Percentiles rank a stretch among this genome's conserved stretches.
These are phyloP conservation scores for Phrynocephalus forsythii DNA, from an alignment of 2,797 vertebrate species.

Conservation along the genomic window DNA sequence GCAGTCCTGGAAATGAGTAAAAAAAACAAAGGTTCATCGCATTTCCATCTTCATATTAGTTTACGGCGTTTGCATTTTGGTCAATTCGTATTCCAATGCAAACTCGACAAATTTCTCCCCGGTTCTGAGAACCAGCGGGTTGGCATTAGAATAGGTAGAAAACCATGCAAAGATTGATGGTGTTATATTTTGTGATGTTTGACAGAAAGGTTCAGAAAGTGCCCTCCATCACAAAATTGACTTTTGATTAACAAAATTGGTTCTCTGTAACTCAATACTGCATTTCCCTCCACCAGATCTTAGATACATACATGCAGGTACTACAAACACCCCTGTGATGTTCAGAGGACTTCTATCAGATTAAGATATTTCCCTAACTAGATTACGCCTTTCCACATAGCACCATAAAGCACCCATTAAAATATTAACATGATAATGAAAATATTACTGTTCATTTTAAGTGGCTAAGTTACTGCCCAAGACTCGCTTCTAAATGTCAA, in stretches of 20 bases:
- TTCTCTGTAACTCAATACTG: not conserved
- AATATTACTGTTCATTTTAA: conserved; percentile 63
- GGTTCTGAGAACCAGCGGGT: not conserved
- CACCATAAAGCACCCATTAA: conserved; percentile 22
- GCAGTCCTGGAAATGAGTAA: too few relatives aligned
- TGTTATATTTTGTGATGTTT: not conserved
- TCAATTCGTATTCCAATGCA: too few relatives aligned
- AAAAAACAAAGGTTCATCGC: too few relatives aligned
- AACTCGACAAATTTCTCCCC: too few relatives aligned
- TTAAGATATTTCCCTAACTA: not conserved
- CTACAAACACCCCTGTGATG: not conserved
- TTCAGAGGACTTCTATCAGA: not conserved
- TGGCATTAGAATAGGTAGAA: not conserved
- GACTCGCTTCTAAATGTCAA: conserved; percentile 48
- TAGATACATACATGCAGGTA: not conserved
- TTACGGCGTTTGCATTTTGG: not conserved
- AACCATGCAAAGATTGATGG: not conserved
- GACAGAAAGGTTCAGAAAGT: not conserved
- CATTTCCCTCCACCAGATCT: not conserved
- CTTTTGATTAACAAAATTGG: not conserved
- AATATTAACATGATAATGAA: conserved; percentile 56
- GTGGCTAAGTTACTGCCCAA: conserved; percentile 36
- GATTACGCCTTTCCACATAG: not conserved
- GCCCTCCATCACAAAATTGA: not conserved
- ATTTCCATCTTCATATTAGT: not conserved